Conservation (phyloP, 2,888 invertebrate species). For the Athripsodes cinereus region DNA sequence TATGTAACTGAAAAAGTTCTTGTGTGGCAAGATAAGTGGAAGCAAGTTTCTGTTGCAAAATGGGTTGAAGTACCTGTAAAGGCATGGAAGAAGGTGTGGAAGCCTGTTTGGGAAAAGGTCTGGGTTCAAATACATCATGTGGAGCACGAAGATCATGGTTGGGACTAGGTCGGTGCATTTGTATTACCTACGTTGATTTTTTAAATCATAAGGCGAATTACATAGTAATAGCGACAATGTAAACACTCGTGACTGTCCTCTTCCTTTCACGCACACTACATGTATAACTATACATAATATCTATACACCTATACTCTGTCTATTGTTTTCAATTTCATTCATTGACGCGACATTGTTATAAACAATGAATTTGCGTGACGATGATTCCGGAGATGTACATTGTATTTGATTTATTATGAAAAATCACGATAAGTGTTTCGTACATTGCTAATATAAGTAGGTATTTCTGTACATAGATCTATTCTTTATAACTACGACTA, state of each 20-base stretch:
- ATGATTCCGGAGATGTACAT: background rate
- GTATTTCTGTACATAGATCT: background rate
- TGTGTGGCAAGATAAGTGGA: slow-evolving; percentile 54
- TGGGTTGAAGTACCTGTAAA: slow-evolving; percentile 71
- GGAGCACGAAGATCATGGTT: slow-evolving; percentile 57
- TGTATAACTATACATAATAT: background rate
- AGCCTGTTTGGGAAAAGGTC: slow-evolving; percentile 76
- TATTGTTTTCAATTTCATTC: slow-evolving; percentile 4
- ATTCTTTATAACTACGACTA: background rate
- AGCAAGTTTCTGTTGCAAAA: slow-evolving; percentile 60
- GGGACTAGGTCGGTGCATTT: slow-evolving; percentile 33
- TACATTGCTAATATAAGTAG: background rate
- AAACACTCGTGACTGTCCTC: background rate
- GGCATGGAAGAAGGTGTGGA: slow-evolving; percentile 79
- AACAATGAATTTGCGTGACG: background rate
- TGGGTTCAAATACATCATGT: slow-evolving; percentile 73
- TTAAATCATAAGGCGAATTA: background rate
- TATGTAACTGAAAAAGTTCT: slow-evolving; percentile 64
- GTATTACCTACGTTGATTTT: background rate
- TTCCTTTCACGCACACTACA: background rate
- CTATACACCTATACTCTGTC: too few species aligned
- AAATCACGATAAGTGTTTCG: background rate
- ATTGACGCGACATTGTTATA: background rate
- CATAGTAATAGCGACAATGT: background rate
- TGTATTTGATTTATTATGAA: slow-evolving; percentile 1